phyloP scores from a whole-genome alignment of 2,113 vertebrate species.

The Neogobius melanostomus region DNA sequence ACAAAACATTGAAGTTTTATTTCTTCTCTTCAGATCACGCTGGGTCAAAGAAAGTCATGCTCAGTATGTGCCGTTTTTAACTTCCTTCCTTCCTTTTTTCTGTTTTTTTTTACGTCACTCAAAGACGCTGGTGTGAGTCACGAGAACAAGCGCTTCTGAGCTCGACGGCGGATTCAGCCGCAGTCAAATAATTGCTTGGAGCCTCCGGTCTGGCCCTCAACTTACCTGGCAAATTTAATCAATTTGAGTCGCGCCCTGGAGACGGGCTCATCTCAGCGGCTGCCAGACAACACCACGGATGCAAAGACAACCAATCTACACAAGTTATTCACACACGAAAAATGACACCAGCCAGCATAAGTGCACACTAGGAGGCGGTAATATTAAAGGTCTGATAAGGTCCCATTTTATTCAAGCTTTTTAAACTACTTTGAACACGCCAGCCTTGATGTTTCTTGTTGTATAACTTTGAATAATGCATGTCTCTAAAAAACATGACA shows the following conservation, averaged over 20 bases:
- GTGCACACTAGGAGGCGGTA: neutral
- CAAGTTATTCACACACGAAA: neutral
- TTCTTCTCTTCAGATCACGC: too few species aligned
- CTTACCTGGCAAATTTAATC: conserved; percentile 74
- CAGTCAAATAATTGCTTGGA: conserved; percentile 71
- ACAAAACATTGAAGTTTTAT: too few species aligned
- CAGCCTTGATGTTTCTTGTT: too few species aligned
- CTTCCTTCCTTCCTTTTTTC: too few species aligned
- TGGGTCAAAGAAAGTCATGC: neutral
- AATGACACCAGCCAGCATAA: neutral
- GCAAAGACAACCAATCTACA: conserved; percentile 11
- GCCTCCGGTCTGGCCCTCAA: conserved; percentile 60
- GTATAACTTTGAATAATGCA: too few species aligned
- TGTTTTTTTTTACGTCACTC: conserved; percentile 19
- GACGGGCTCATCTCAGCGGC: conserved; percentile 49
- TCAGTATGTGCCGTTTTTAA: neutral
- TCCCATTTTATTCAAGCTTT: too few species aligned
- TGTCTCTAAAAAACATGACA: too few species aligned
- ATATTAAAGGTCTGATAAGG: conserved; percentile 4
- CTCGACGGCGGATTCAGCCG: conserved; percentile 51
- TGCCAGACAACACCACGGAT: conserved; percentile 18
- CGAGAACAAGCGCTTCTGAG: conserved; percentile 39
- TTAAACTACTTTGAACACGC: too few species aligned
- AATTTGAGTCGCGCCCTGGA: conserved; percentile 66
- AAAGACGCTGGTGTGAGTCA: conserved; percentile 17